Base-by-base conservation (phyloP, 2,888 invertebrate genomes). In the Epiblema foenella region DNA sequence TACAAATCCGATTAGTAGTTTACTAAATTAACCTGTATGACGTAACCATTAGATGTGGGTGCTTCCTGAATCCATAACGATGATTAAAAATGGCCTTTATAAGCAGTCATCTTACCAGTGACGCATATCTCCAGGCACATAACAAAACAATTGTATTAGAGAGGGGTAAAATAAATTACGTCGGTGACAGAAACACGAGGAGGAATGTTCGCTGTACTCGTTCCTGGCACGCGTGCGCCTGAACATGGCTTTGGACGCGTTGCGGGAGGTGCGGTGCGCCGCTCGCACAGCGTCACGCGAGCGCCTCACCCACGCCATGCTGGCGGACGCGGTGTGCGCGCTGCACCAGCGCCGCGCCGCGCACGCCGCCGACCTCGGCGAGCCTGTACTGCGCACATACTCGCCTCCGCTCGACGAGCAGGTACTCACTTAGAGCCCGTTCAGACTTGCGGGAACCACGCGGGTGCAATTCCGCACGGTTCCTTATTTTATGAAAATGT, bases 161-260 rank as follows among this genome's bases (percentile, higher is more conserved):
- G n/a, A n/a, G n/a, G n/a, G n/a, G n/a, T n/a, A n/a, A n/a, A 2
- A 8, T 33, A 33, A 46, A 46, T n/a, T 15, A 60, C 29, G 10
- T 59, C 4, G 15, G 0, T 33, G 17, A 4, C 73, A 89, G 89
- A 83, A 84, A 46, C 68, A 42, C 1, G 78, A 83, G 8, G 83
- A 86, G 54, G 92, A 92, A 73, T 74, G 71, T 46, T 86, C 88
- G 0, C 75, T 93, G 0, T 89, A 91, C 79, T 79, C 81, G 10
- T 90, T 93, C 72, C 77, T 93, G 3, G 86, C 81, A 0, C 88
- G 90, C 0, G 87, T 87, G 1, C 87, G 90, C 0, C 74, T 93
- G 58, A 88, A 89, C 75, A 80, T 83, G 2, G 89, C 93, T 0
- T 75, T 93, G 58, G 91, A 91, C 72, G 91, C 89, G 11, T 74